phyloP scores from a whole-genome alignment of 23 tunicate genomes.

The Styela clava region DNA sequence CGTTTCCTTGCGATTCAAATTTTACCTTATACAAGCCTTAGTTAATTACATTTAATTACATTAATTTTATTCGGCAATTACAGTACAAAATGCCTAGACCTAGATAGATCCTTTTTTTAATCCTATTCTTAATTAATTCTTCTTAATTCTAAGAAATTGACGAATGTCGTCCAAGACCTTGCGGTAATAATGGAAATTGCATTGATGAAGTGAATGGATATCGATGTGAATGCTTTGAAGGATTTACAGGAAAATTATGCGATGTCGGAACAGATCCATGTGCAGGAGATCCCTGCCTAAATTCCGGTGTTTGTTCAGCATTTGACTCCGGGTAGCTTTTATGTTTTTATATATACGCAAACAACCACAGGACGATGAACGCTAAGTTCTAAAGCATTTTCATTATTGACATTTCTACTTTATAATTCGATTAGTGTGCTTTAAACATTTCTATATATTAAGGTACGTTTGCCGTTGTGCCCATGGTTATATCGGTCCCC shows the following conservation, averaged over 20 bases:
- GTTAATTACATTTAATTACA: too few species aligned
- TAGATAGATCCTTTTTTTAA: too few species aligned
- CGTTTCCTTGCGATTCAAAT: too few species aligned
- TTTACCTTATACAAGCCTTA: too few species aligned
- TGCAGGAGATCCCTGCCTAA: background rate
- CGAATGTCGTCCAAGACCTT: slow-evolving; percentile 18
- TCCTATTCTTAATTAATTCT: background rate
- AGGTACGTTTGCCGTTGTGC: too few species aligned
- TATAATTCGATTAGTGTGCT: too few species aligned
- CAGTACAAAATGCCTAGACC: too few species aligned
- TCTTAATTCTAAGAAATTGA: slow-evolving; percentile 5
- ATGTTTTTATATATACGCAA: background rate
- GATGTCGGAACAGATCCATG: background rate
- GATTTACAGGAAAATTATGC: slow-evolving; percentile 16
- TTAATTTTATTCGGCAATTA: too few species aligned
- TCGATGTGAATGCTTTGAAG: slow-evolving; percentile 13
- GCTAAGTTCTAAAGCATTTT: background rate
- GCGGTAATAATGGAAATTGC: slow-evolving; percentile 21
- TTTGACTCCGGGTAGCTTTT: background rate
- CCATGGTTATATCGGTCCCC: too few species aligned
- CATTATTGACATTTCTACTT: too few species aligned
- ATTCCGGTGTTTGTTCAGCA: background rate
- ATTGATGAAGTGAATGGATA: background rate
- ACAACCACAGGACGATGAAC: background rate
- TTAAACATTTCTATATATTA: too few species aligned